Conservation (phyloP, 2,113 vertebrate genomes). For the Chloroceryle aenea region DNA sequence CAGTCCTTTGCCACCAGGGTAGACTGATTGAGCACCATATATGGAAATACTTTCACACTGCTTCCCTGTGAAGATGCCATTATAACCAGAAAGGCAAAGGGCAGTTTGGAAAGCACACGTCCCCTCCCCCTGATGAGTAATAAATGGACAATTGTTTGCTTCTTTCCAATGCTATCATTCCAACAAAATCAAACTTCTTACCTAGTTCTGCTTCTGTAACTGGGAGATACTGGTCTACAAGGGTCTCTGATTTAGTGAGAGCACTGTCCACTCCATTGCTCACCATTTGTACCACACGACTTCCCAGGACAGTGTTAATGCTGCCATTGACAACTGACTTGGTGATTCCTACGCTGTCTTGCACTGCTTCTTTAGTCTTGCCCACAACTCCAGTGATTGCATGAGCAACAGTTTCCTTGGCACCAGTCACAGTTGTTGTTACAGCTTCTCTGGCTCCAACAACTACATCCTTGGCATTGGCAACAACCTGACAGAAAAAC, state of each 20-base stretch:
- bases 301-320: slow-evolving; percentile 83
- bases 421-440: slow-evolving; percentile 74
- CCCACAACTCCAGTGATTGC: slow-evolving; percentile 79
- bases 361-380: slow-evolving; percentile 81
- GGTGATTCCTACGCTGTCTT: slow-evolving; percentile 85
- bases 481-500: slow-evolving; percentile 74
- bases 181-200: slow-evolving; percentile 61
- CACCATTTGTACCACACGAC: slow-evolving; percentile 72
- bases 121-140: background rate
- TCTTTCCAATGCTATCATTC: background rate
- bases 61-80: background rate
- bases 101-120: background rate
- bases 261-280: slow-evolving; percentile 78
- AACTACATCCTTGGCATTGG: slow-evolving; percentile 79
- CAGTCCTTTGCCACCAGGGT: background rate
- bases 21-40: background rate
- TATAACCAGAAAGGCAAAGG: background rate
- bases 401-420: slow-evolving; percentile 81
- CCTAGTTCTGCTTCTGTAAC: slow-evolving; percentile 84
- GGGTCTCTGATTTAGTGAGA: slow-evolving; percentile 79
- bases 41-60: background rate
- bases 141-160: background rate
- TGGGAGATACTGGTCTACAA: slow-evolving; percentile 86
- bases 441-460: slow-evolving; percentile 79
- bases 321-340: slow-evolving; percentile 80